Percentiles rank a stretch among this genome's conserved stretches.
These are phyloP conservation scores for Euphonia xanthogaster DNA, from an alignment of 2,797 vertebrate genomes.

Conservation along the genomic window DNA sequence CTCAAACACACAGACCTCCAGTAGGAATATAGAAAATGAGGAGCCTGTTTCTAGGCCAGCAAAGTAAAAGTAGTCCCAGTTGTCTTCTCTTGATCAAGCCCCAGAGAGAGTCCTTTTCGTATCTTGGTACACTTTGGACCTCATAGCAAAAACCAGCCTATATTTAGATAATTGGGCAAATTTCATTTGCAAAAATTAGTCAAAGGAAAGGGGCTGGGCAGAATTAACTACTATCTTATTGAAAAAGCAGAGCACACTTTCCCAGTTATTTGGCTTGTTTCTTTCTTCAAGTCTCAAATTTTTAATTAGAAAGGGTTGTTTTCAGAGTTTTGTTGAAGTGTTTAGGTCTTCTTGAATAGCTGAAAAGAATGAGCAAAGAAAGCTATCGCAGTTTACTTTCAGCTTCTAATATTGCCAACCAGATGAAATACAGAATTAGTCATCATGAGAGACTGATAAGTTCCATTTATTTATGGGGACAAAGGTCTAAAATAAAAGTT, in stretches of 20 bases:
- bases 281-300: background rate
- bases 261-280: background rate
- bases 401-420: background rate
- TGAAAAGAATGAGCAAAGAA: background rate
- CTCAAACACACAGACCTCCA: background rate
- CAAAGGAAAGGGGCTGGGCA: background rate
- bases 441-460: background rate
- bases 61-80: background rate
- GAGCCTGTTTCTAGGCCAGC: background rate
- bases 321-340: background rate
- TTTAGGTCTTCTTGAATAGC: background rate
- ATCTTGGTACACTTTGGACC: accelerated
- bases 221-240: background rate
- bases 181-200: background rate
- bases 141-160: background rate
- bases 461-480: background rate
- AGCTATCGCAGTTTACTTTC: background rate
- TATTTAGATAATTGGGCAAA: background rate
- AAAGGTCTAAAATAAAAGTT: background rate
- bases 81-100: background rate
- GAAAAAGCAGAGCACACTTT: background rate
- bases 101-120: background rate
- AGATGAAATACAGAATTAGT: background rate
- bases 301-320: background rate
- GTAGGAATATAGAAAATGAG: background rate